Conservation (phyloP, 2,888 invertebrate genomes). For the Andrena dorsata region DNA sequence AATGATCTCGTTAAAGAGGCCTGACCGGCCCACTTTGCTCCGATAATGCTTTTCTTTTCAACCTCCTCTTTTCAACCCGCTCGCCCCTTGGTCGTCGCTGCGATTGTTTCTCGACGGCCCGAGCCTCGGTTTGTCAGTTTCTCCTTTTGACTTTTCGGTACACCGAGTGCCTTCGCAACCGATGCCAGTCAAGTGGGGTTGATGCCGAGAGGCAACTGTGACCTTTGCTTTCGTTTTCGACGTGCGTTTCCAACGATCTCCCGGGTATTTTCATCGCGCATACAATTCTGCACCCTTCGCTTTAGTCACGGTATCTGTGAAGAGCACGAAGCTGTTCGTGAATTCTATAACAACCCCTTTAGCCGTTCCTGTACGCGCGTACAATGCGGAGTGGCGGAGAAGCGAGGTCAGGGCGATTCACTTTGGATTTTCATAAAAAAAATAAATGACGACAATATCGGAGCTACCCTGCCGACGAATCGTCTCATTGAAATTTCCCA, state of each 20-base stretch:
- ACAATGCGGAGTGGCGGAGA: too few relatives aligned
- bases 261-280: not conserved
- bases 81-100: conserved; percentile 9
- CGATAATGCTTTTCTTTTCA: conserved; percentile 61
- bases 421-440: too few relatives aligned
- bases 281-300: conserved; percentile 8
- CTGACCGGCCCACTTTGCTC: conserved; percentile 60
- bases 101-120: conserved; percentile 40
- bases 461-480: not conserved
- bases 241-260: not conserved
- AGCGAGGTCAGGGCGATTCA: too few relatives aligned
- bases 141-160: conserved; percentile 39
- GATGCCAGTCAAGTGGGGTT: conserved; percentile 13
- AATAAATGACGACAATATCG: too few relatives aligned
- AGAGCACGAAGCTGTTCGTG: too few relatives aligned
- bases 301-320: not conserved
- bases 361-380: too few relatives aligned
- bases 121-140: conserved; percentile 46
- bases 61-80: conserved; percentile 26
- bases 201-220: conserved; percentile 17
- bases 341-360: too few relatives aligned
- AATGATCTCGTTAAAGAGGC: conserved; percentile 69
- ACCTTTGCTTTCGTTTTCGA: not conserved
- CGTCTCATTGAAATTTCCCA: conserved; percentile 6
- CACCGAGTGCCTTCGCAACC: conserved; percentile 32